phyloP scores from a whole-genome alignment of 2,113 vertebrate species.

The Pachycephala philippinensis region DNA sequence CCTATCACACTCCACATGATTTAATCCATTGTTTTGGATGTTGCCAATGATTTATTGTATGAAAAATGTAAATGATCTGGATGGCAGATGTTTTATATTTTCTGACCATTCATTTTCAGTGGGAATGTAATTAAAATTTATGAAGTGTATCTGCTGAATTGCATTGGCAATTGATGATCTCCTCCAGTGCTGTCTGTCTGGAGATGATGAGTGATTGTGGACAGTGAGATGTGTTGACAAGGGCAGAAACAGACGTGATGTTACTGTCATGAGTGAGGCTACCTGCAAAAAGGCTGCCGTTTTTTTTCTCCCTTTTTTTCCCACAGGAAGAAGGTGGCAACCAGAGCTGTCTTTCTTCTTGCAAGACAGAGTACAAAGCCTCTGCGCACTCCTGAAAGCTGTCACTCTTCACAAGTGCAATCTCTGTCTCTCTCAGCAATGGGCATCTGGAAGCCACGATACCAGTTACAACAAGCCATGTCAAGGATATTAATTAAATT shows the following conservation, averaged over 20 bases:
- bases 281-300: slow-evolving; percentile 39
- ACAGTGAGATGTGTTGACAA: slow-evolving; percentile 87
- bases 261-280: slow-evolving; percentile 74
- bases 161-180: slow-evolving; percentile 94
- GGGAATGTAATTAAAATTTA: slow-evolving; percentile 98
- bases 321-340: slow-evolving; percentile 63
- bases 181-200: slow-evolving; percentile 86
- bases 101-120: slow-evolving; percentile 97
- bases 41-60: slow-evolving; percentile 90
- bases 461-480: slow-evolving; percentile 1
- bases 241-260: slow-evolving; percentile 84
- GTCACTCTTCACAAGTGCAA: slow-evolving; percentile 41
- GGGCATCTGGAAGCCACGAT: slow-evolving; percentile 42
- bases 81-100: slow-evolving; percentile 99
- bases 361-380: slow-evolving; percentile 56
- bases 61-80: slow-evolving; percentile 91
- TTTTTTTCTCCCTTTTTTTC: slow-evolving; percentile 54
- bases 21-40: slow-evolving; percentile 81
- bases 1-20: slow-evolving; percentile 76
- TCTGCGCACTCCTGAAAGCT: slow-evolving; percentile 25
- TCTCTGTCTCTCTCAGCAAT: slow-evolving; percentile 50
- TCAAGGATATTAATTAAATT: slow-evolving; percentile 44
- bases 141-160: slow-evolving; percentile 98
- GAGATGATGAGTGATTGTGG: slow-evolving; percentile 91
- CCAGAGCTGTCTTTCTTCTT: slow-evolving; percentile 50